Evolutionary conservation across 2,113 vertebrate genomes (phyloP), one percentile per base, ranked within the genome.

Genomic region (Channa maculata): DNA sequence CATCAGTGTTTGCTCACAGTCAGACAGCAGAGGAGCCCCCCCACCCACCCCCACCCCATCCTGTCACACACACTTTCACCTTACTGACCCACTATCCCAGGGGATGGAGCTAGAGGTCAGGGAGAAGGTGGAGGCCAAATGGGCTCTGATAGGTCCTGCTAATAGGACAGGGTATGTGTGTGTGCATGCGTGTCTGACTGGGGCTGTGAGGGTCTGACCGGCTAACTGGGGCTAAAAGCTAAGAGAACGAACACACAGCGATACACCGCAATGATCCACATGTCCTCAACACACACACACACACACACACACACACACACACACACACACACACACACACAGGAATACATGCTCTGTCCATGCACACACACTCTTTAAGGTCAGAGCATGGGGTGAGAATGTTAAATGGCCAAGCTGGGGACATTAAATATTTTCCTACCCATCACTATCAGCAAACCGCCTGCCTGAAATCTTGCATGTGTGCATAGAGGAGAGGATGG

Each of bases 111-210:
- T 92, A 14, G 93, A 95, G 94, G 94, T 94, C 93, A 94, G 92
- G 87, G 92, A 93, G 93, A 94, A 95, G 94, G 94, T 94, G 91
- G 94, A 94, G 93, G 93, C 93, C 92, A 95, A 92, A 93, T 93
- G 89, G 92, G 85, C 84, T 80, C 77, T 86, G 86, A 91, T 92
- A 89, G 74, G 88, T 87, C 78, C 80, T 70, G 79, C 87, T 94
- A 94, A 94, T 95, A 79, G 85, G 90, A 82, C 49, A 8, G 68
- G 70, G 55, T 59, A 51, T 75, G 71, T 80, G 75, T 55, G 64
- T 60, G 84, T 66, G 49, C 44, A 75, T 43, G 38, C 51, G 63
- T 51, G 24, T 14, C 52, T 74, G 70, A 70, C 79, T 63, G 39
- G 54, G 61, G 54, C 36, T 64, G 51, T 54, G 77, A 72, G 75